phyloP scores from a whole-genome alignment of 2,888 invertebrate species.

The Phortica okadai region DNA sequence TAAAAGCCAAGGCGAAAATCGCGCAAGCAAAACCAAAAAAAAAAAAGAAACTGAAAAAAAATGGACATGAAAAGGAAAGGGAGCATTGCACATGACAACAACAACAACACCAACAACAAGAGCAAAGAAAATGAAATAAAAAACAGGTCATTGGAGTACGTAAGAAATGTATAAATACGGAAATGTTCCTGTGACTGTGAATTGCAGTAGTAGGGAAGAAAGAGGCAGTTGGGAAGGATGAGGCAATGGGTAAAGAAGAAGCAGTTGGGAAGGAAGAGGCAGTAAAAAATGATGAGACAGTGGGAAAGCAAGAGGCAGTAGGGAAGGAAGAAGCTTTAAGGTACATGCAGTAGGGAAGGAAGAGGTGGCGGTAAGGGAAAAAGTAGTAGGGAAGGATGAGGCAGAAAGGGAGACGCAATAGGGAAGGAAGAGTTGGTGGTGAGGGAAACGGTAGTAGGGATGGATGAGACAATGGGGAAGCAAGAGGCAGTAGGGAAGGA shows the following conservation, averaged over 20 bases:
- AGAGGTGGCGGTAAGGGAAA: too few relatives aligned
- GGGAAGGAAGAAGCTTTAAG: too few relatives aligned
- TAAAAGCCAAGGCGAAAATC: not conserved
- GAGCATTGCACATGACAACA: constrained; percentile 49
- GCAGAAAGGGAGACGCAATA: not conserved
- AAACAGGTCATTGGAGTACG: constrained; percentile 68
- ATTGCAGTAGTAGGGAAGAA: not conserved
- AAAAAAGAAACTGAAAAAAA: constrained; percentile 57
- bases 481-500: too few relatives aligned
- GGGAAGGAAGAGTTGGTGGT: too few relatives aligned
- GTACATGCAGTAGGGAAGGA: too few relatives aligned
- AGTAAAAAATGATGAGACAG: too few relatives aligned
- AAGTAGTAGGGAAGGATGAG: too few relatives aligned
- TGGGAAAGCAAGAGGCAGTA: too few relatives aligned
- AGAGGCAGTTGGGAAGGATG: not conserved
- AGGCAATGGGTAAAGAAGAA: not conserved
- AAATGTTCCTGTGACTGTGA: not conserved
- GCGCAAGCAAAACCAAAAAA: not conserved
- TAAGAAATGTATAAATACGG: constrained; percentile 7
- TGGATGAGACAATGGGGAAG: too few relatives aligned
- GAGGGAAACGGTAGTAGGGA: too few relatives aligned
- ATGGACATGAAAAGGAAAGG: constrained; percentile 44
- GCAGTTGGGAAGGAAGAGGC: too few relatives aligned
- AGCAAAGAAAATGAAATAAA: constrained; percentile 64
- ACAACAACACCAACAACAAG: constrained; percentile 65